A percentile compares a stretch with the other conserved stretches of the same genome.
These are phyloP conservation scores for Entomyzon cyanotis DNA, from an alignment of 2,113 vertebrate species.

Conservation along the genomic window DNA sequence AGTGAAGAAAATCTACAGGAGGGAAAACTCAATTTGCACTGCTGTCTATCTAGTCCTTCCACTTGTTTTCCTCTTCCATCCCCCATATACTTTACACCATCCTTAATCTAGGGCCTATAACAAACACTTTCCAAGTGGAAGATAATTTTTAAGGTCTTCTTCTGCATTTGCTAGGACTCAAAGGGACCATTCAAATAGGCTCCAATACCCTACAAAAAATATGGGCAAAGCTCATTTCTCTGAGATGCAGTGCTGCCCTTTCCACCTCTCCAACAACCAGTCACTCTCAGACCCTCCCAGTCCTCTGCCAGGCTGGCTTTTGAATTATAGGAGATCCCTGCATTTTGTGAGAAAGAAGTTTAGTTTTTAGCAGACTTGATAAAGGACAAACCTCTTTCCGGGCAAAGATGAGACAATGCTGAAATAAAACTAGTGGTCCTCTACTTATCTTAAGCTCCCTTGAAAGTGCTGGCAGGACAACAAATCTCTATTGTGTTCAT, in stretches of 20 bases:
- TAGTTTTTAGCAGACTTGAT: not conserved
- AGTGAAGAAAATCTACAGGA: not conserved
- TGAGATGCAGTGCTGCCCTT: not conserved
- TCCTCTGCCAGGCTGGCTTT: not conserved
- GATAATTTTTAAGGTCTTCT: not conserved
- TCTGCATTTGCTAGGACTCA: not conserved
- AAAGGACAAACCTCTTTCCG: not conserved
- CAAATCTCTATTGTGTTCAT: not conserved
- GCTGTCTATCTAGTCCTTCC: not conserved
- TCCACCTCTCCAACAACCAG: not conserved
- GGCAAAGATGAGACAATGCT: not conserved
- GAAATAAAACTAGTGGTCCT: not conserved
- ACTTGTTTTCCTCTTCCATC: not conserved
- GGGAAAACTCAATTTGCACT: not conserved
- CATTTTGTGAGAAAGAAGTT: not conserved
- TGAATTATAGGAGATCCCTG: not conserved
- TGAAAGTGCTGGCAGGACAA: not conserved
- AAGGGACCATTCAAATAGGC: not conserved
- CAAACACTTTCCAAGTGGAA: not conserved
- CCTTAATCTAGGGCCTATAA: not conserved
- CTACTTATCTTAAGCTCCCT: not conserved
- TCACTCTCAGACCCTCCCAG: rapidly evolving
- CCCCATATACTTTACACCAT: not conserved
- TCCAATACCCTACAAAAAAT: not conserved
- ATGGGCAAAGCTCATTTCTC: not conserved